These are phyloP conservation scores for Acrobeloides nanus DNA, from an alignment of 2,888 invertebrate genomes.

Conservation along the genomic window DNA sequence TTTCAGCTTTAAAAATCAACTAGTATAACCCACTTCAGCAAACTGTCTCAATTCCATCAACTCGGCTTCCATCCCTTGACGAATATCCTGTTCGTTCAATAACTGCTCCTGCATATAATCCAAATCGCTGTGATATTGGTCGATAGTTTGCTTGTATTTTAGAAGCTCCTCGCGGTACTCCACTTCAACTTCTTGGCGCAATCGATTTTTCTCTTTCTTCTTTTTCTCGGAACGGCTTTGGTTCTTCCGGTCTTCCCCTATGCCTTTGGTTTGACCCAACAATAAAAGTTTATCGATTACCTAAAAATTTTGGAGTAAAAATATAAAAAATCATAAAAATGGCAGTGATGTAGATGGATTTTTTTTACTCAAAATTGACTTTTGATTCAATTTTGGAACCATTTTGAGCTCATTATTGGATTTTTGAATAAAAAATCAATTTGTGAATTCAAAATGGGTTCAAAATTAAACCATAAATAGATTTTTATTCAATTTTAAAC, in stretches of 20 bases:
- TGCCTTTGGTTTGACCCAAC: slow-evolving; percentile 18
- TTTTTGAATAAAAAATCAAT: too few relatives aligned
- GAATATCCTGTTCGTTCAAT: slow-evolving; percentile 9
- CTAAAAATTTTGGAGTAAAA: slow-evolving; percentile 6
- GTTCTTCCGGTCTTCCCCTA: slow-evolving; percentile 11
- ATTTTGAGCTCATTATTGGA: too few relatives aligned
- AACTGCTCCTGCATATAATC: slow-evolving; percentile 3
- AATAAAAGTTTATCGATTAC: slow-evolving; percentile 12
- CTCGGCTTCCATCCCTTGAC: neutral
- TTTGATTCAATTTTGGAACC: too few relatives aligned
- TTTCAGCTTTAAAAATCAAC: neutral
- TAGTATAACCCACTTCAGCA: neutral
- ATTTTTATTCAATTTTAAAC: too few relatives aligned
- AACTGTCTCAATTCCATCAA: neutral
- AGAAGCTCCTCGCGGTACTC: slow-evolving; percentile 10
- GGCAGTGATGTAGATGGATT: slow-evolving; percentile 2
- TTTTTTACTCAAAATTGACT: too few relatives aligned
- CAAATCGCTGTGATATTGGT: slow-evolving; percentile 4
- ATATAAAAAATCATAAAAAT: neutral
- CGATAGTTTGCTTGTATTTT: slow-evolving; percentile 11
- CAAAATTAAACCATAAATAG: too few relatives aligned
- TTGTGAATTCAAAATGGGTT: too few relatives aligned
- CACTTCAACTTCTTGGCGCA: slow-evolving; percentile 12
- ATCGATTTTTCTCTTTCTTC: slow-evolving; percentile 14
- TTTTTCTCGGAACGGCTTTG: slow-evolving; percentile 13